phyloP scores from a whole-genome alignment of 92 coral and sea anemone species.

The Meandrina meandrites region DNA sequence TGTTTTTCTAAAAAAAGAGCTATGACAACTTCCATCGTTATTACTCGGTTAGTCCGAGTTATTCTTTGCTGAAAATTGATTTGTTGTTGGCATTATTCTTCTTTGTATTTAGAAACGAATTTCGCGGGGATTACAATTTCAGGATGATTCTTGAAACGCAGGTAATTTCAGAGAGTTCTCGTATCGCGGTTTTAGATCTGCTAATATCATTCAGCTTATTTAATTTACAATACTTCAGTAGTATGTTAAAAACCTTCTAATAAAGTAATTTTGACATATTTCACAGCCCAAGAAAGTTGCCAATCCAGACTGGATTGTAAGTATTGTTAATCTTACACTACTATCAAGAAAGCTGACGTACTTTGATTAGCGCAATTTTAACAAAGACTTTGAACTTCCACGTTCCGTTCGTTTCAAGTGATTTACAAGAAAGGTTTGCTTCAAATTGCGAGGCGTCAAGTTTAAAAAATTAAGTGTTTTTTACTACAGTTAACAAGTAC shows the following conservation, averaged over 20 bases:
- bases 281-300: slow-evolving; percentile 95
- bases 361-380: neutral
- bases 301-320: slow-evolving; percentile 99
- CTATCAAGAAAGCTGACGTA: neutral
- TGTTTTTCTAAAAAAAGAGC: neutral
- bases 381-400: neutral
- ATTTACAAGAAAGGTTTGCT: neutral
- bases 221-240: neutral
- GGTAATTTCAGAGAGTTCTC: slow-evolving; percentile 61
- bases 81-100: neutral
- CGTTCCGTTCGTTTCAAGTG: neutral
- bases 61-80: neutral
- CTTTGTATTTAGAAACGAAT: slow-evolving; percentile 63
- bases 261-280: neutral
- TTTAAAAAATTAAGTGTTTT: too few species aligned
- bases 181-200: neutral
- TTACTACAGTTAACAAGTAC: too few species aligned
- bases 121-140: slow-evolving; percentile 82
- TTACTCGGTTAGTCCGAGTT: neutral
- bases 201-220: neutral
- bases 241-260: neutral
- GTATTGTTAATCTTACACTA: slow-evolving; percentile 17
- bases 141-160: slow-evolving; percentile 88
- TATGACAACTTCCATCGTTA: neutral
- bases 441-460: neutral